Evolutionary conservation across 2,797 vertebrate genomes (phyloP), one percentile per base, ranked within the genome.

Genomic region (Muscicapa striata): DNA sequence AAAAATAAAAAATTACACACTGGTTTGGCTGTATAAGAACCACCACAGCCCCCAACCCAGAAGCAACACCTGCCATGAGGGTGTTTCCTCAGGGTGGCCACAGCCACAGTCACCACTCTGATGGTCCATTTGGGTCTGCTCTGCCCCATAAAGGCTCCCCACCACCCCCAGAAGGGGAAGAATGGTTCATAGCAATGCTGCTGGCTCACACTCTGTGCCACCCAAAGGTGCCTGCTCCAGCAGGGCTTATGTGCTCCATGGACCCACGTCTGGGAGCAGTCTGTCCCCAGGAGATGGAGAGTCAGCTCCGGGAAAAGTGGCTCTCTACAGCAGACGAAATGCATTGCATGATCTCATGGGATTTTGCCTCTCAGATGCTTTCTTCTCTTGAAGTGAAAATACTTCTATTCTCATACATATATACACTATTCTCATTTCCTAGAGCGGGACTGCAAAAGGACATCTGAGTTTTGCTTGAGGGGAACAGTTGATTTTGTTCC

Each of bases 361-460:
- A 3, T 36, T 87, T 91, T 68, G 30, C 30, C 30, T 80, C 40
- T 67, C 24, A 48, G 29, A 54, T 79, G 40, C 34, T 52, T 27
- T 61, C 46, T 61, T 61, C 54, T 78, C 43, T 46, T 41, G 40
- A 70, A 70, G 9, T 54, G 34, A 72, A 92, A 75, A 82, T 32
- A 59, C 15, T n/a, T 55, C 15, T n/a, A 8, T 76, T 89, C 46
- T 54, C 20, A 34, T 23, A 52, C 7, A 52, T 19, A 30, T 8
- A 38, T 32, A 66, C 54, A 46, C 86, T 61, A 54, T 61, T 64
- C 9, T 76, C 0, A 0, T 88, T 52, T 92, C 76, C 78, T 96
- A 99, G 98, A 98, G 45, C 98, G 98, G 21, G 97, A 98, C 63
- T 98, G 98, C 84, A 97, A 89, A 93, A 97, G 80, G 78, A 97